Conservation (phyloP, 1,140 invertebrate species). For the Mizuhopecten yessoensis region DNA sequence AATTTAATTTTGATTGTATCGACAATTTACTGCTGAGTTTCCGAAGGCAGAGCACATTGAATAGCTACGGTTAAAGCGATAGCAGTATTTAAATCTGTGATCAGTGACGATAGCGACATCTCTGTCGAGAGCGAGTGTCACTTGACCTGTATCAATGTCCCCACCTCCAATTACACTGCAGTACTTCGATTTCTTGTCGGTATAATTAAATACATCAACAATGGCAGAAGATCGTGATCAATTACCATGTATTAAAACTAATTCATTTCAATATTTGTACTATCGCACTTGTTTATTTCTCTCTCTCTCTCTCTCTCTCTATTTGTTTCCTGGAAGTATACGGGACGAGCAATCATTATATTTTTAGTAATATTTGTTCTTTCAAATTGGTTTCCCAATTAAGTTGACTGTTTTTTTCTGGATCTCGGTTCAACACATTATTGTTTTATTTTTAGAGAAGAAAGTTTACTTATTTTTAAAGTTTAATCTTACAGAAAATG, state of each 20-base stretch:
- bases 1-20: conserved; percentile 7
- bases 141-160: background rate
- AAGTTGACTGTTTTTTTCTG: background rate
- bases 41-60: background rate
- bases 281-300: too few species aligned
- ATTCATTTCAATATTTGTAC: too few species aligned
- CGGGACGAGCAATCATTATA: too few species aligned
- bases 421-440: background rate
- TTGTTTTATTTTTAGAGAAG: background rate
- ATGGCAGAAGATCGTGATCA: too few species aligned
- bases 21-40: background rate
- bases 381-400: background rate
- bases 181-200: background rate
- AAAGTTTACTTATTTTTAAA: background rate
- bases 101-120: background rate
- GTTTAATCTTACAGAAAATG: background rate
- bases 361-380: background rate
- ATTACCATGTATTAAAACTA: too few species aligned
- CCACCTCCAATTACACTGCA: background rate
- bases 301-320: too few species aligned
- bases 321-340: too few species aligned
- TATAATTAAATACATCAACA: too few species aligned
- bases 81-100: background rate
- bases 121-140: background rate
- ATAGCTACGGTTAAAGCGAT: background rate